Evolutionary conservation across 2,888 invertebrate species (phyloP).

Genomic region (Busseola fusca): DNA sequence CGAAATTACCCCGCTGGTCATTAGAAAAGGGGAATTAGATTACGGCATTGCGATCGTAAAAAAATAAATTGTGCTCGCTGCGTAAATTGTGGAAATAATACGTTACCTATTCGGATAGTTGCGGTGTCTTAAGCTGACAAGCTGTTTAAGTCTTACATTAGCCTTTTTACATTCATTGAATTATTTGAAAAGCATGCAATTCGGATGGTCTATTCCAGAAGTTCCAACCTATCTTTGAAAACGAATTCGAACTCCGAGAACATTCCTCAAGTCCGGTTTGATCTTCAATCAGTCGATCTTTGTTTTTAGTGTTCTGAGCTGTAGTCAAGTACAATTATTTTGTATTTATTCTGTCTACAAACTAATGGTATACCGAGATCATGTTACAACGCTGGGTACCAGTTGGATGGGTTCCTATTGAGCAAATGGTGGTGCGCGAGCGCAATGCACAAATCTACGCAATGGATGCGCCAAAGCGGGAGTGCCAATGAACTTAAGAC

Average conservation of each 20-base stretch:
- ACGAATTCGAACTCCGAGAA: slow-evolving; percentile 54
- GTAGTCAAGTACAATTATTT: slow-evolving; percentile 80
- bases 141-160: not conserved
- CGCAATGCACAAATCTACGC: slow-evolving; percentile 85
- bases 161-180: not conserved
- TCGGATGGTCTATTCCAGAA: not conserved
- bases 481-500: slow-evolving; percentile 88
- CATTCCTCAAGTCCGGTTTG: no score
- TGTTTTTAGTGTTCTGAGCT: slow-evolving; percentile 65
- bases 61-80: slow-evolving; percentile 33
- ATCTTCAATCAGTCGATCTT: no score
- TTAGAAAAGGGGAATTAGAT: slow-evolving; percentile 50
- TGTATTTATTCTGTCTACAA: slow-evolving; percentile 85
- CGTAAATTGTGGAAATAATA: slow-evolving; percentile 44
- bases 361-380: slow-evolving; percentile 85
- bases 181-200: not conserved
- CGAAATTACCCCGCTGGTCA: not conserved
- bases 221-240: slow-evolving; percentile 8
- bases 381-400: slow-evolving; percentile 81
- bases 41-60: slow-evolving; percentile 44
- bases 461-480: slow-evolving; percentile 86
- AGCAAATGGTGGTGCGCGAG: slow-evolving; percentile 76
- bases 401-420: slow-evolving; percentile 81
- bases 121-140: slow-evolving; percentile 17
- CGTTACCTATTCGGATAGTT: slow-evolving; percentile 28